phyloP scores from a whole-genome alignment of 2,113 vertebrate species.

The Muntiacus muntjak region DNA sequence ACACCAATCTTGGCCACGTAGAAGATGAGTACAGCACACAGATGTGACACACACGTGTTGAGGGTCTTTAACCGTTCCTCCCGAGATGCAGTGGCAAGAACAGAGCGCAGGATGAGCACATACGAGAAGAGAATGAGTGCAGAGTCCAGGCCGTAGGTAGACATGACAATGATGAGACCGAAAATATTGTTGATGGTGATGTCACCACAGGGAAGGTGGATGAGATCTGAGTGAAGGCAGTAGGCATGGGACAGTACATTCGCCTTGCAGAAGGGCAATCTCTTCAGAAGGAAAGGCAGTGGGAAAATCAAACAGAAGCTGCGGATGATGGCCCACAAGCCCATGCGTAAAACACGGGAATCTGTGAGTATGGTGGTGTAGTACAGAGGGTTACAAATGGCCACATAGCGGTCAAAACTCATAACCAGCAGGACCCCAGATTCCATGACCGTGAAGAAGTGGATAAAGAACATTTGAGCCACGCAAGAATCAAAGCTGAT shows the following conservation, averaged over 20 bases:
- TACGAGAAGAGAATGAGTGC: conserved; percentile 59
- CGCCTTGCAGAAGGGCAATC: conserved; percentile 49
- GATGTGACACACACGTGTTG: too few relatives aligned
- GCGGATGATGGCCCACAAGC: neutral
- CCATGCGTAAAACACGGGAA: neutral
- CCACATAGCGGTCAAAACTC: conserved; percentile 63
- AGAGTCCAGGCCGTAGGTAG: conserved; percentile 49
- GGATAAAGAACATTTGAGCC: conserved; percentile 63
- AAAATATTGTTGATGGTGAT: conserved; percentile 47
- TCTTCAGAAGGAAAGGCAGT: conserved; percentile 61
- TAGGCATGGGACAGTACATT: conserved; percentile 61
- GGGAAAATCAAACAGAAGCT: conserved; percentile 65
- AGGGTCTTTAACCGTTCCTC: neutral
- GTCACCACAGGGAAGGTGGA: conserved; percentile 45
- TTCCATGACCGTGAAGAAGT: conserved; percentile 53
- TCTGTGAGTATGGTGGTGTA: conserved; percentile 55
- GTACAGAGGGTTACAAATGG: conserved; percentile 58
- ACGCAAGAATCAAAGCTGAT: conserved; percentile 67
- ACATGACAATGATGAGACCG: conserved; percentile 38
- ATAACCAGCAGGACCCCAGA: conserved; percentile 50
- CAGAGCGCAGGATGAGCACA: conserved; percentile 36
- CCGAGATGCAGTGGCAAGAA: conserved; percentile 20
- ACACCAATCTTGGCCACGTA: conserved; percentile 60
- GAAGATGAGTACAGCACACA: conserved; percentile 65
- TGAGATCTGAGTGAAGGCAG: conserved; percentile 64